Evolutionary conservation across 1,140 invertebrate genomes (phyloP), one percentile per base, ranked within the genome.

Genomic region (Sitophilus oryzae): DNA sequence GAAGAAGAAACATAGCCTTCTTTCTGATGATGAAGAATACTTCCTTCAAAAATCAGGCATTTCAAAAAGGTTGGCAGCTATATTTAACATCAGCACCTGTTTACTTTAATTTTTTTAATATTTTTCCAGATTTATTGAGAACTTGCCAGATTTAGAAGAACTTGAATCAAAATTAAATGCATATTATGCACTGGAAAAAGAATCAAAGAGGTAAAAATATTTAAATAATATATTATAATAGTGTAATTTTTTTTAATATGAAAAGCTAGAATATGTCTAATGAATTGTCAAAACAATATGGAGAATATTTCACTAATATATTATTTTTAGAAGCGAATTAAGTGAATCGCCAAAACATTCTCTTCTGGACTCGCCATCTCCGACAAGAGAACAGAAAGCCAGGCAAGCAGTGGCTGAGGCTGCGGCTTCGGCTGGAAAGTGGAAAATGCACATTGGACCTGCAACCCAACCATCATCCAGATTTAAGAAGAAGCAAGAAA

Each of bases 151-250:
- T 63, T 71, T 88, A 35, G 85, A 87, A 64, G 85, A 88, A 64
- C 70, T 88, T 48, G 84, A 88, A 68, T 84, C 82, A 3, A 88
- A 87, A 67, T 74, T 89, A 56, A 83, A 73, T 71, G 85, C 85
- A 44, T 88, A 88, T 71, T 87, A 88, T 72, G 81, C 84, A 21
- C 83, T 88, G 52, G 85, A 88, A 61, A 86, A 88, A 73, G 83
- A 84, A 65, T 76, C 75, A 15, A 72, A 69, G 59, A 64, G 68
- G 70, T 72, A 59, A 59, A 3, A 15, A 2, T 10, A 3, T 25
- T 11, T 45, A 4, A 10, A 20, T n/a, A 19, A 20, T 11, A 45
- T n/a, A n/a, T n/a, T n/a, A n/a, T n/a, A n/a, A n/a, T n/a, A n/a
- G n/a, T n/a, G n/a, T n/a, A n/a, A n/a, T n/a, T n/a, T n/a, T n/a